Percentiles rank a stretch among this genome's conserved stretches.
phyloP scores from a whole-genome alignment of 2,888 invertebrate genomes.

The Neria commutata region DNA sequence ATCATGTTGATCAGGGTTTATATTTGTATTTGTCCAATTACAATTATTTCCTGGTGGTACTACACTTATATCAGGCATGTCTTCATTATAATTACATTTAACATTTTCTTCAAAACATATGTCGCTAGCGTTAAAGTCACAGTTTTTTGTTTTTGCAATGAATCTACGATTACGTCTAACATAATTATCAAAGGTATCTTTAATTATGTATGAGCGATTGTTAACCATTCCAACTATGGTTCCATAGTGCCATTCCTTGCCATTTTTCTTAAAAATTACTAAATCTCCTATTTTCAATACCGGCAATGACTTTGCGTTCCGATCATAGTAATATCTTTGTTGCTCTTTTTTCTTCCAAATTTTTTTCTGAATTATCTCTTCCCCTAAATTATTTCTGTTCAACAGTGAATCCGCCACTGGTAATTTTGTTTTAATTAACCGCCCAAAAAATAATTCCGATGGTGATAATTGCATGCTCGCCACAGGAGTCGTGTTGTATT shows the following conservation, averaged over 20 bases:
- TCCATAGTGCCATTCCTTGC: conserved; percentile 30
- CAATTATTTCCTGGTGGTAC: too few relatives aligned
- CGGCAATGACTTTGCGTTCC: conserved; percentile 24
- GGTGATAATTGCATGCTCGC: conserved; percentile 27
- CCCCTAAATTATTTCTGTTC: conserved; percentile 15
- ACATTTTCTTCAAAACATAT: too few relatives aligned
- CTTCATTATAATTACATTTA: too few relatives aligned
- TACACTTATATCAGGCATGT: too few relatives aligned
- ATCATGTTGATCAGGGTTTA: too few relatives aligned
- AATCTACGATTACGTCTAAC: conserved; percentile 22
- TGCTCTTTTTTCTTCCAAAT: conserved; percentile 23
- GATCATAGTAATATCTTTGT: conserved; percentile 30
- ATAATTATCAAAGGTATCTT: conserved; percentile 22
- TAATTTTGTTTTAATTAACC: conserved; percentile 27
- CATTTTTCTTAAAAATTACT: conserved; percentile 33
- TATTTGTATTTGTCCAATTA: too few relatives aligned
- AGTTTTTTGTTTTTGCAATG: conserved; percentile 19
- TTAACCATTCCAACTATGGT: conserved; percentile 22
- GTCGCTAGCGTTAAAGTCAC: too few relatives aligned
- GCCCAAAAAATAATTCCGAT: conserved; percentile 26
- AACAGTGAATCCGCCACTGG: conserved; percentile 24
- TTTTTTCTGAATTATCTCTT: conserved; percentile 19
- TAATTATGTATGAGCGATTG: conserved; percentile 27
- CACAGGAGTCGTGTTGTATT: conserved; percentile 33
- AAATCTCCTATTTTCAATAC: conserved; percentile 16